Conservation (phyloP, 2,888 invertebrate species). For the Hermodice carunculata region DNA sequence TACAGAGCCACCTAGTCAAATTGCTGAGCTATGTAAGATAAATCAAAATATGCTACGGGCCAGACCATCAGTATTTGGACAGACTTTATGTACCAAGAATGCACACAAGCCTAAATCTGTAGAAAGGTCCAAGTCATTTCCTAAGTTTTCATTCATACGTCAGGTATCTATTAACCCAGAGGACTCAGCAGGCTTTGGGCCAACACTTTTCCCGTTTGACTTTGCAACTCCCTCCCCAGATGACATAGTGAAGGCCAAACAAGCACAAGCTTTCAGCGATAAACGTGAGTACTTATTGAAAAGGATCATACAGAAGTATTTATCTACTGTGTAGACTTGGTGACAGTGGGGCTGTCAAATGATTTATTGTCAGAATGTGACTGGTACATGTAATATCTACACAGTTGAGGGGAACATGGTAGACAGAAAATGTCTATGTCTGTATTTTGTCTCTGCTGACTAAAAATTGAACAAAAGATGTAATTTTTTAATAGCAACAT, state of each 20-base stretch:
- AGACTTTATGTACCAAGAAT: constrained; percentile 7
- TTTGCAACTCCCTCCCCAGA: constrained; percentile 77
- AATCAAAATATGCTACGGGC: too few relatives aligned
- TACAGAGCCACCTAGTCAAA: not conserved
- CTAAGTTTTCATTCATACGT: not conserved
- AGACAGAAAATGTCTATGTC: too few relatives aligned
- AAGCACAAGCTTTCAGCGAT: constrained; percentile 53
- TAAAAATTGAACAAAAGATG: too few relatives aligned
- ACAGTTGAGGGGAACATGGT: not conserved
- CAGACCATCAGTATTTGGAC: constrained; percentile 19
- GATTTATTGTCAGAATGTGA: not conserved
- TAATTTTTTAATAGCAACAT: too few relatives aligned
- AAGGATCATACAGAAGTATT: too few relatives aligned
- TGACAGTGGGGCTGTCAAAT: too few relatives aligned
- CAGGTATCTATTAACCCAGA: not conserved
- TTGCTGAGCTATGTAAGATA: too few relatives aligned
- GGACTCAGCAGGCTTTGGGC: not conserved
- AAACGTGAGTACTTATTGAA: not conserved
- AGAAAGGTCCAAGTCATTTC: not conserved
- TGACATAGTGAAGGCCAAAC: constrained; percentile 71
- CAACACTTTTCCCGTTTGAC: constrained; percentile 70
- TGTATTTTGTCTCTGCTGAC: too few relatives aligned
- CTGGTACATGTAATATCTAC: not conserved
- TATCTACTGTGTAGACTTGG: too few relatives aligned
- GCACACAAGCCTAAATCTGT: too few relatives aligned